phyloP scores from a whole-genome alignment of 2,888 invertebrate genomes.

The Hanleya hanleyi region DNA sequence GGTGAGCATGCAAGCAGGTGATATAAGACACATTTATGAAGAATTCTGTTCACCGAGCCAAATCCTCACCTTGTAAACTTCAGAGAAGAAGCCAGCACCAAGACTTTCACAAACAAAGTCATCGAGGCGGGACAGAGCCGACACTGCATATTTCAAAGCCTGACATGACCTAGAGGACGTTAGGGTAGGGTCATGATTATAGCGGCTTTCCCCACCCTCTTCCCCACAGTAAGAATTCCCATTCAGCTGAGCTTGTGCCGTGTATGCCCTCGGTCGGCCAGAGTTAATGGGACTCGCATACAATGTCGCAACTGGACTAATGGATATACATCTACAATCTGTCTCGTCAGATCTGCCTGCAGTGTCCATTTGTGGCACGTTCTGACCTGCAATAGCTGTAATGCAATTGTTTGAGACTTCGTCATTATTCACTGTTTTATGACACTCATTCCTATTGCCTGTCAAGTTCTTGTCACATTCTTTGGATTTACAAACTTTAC shows the following conservation, averaged over 20 bases:
- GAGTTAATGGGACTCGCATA: neutral
- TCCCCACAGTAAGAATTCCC: neutral
- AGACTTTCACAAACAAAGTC: constrained; percentile 95
- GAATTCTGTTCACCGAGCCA: no score
- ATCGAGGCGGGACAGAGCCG: constrained; percentile 92
- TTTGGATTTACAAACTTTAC: neutral
- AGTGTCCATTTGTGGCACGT: neutral
- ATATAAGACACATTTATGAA: no score
- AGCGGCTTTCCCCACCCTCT: neutral
- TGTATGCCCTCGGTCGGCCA: neutral
- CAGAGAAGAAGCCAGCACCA: constrained; percentile 96
- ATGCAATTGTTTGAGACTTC: neutral
- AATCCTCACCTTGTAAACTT: constrained; percentile 98
- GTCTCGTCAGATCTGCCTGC: neutral
- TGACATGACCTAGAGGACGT: constrained; percentile 80
- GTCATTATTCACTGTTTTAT: neutral
- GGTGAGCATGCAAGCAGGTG: no score
- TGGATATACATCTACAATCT: neutral
- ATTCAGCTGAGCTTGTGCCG: constrained; percentile 4
- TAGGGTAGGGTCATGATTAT: neutral
- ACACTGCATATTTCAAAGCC: constrained; percentile 92
- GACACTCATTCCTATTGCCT: no score
- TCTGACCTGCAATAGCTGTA: neutral
- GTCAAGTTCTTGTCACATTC: neutral
- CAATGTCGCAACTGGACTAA: neutral